Evolutionary conservation across 2,113 vertebrate species (phyloP).

Genomic region (Colius striatus): DNA sequence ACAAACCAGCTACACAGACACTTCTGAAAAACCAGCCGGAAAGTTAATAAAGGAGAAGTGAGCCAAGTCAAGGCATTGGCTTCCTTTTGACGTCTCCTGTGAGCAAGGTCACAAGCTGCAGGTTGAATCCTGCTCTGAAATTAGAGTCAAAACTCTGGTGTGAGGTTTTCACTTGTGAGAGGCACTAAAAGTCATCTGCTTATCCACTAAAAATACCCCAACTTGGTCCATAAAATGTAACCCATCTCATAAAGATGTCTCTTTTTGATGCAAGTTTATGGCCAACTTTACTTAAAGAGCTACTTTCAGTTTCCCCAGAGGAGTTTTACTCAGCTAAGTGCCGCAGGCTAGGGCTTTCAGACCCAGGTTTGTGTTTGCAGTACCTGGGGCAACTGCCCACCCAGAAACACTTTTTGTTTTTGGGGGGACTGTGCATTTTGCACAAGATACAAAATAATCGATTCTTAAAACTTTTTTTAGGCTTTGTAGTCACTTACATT

Average conservation of each 20-base stretch:
- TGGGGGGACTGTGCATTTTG: neutral
- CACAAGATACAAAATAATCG: neutral
- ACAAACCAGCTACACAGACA: neutral
- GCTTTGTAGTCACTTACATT: neutral
- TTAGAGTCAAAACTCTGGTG: neutral
- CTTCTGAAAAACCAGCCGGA: neutral
- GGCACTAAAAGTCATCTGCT: neutral
- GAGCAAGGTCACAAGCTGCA: neutral
- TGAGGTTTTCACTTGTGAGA: neutral
- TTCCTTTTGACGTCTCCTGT: neutral
- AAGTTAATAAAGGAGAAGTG: neutral
- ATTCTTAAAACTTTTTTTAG: neutral
- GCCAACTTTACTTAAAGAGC: neutral
- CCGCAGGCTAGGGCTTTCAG: neutral
- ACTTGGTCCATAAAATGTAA: neutral
- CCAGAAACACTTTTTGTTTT: neutral
- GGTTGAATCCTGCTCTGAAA: neutral
- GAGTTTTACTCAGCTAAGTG: neutral
- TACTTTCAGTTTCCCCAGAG: neutral
- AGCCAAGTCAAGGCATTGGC: neutral
- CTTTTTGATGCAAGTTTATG: neutral
- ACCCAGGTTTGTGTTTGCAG: neutral
- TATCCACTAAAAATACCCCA: rapidly evolving
- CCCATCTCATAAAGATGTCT: neutral
- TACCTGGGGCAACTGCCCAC: neutral